Conservation (phyloP, 2,113 vertebrate species). For the Phalacrocorax brasilianus region DNA sequence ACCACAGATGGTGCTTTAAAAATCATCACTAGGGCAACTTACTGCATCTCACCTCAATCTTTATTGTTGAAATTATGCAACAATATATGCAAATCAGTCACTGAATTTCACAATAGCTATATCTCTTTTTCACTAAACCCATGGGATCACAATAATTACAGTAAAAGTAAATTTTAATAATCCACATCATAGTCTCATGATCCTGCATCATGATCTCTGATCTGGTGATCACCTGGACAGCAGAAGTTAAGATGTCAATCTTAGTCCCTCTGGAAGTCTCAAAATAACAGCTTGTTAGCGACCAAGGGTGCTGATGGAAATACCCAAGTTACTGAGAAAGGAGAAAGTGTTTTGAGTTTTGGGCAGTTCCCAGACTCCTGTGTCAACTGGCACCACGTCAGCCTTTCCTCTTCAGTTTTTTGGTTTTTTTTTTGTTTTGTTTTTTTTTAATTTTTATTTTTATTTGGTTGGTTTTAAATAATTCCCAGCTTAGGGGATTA, state of each 20-base stretch:
- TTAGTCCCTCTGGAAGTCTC: neutral
- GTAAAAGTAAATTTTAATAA: neutral
- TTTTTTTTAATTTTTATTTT: too few relatives aligned
- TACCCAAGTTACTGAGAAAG: neutral
- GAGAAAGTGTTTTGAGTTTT: neutral
- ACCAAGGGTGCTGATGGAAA: neutral
- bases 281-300: neutral
- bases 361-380: neutral
- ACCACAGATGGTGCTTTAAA: conserved; percentile 34
- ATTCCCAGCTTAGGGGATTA: neutral
- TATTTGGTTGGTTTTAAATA: neutral
- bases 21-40: neutral
- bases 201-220: neutral
- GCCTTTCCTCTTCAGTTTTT: neutral
- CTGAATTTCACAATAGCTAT: neutral
- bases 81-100: neutral
- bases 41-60: neutral
- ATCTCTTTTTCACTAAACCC: neutral
- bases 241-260: neutral
- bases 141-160: neutral
- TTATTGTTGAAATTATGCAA: neutral
- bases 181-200: neutral
- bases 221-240: neutral
- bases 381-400: neutral
- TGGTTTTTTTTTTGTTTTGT: neutral